These are phyloP conservation scores for Rhincodon typus DNA, from an alignment of 2,797 vertebrate genomes.

Conservation along the genomic window DNA sequence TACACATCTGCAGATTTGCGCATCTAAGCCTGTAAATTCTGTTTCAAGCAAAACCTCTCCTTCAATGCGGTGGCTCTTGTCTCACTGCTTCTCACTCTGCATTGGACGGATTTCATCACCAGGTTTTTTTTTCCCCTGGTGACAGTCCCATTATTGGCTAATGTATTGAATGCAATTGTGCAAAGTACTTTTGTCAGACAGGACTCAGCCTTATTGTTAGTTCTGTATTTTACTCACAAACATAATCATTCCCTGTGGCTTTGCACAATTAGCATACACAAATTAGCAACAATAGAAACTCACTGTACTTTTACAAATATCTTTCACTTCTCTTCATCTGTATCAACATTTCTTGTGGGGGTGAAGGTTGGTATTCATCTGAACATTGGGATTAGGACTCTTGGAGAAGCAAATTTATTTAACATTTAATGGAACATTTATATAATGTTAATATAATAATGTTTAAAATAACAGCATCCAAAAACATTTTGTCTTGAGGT, in stretches of 20 bases:
- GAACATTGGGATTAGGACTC: background rate
- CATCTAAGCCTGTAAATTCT: too few species aligned
- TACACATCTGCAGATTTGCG: too few species aligned
- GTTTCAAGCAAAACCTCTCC: too few species aligned
- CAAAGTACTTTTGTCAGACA: background rate
- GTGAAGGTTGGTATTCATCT: background rate
- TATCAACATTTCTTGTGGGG: background rate
- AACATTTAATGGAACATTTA: background rate
- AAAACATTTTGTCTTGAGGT: background rate
- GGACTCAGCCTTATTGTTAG: background rate
- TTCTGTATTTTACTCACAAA: background rate
- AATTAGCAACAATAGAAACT: background rate
- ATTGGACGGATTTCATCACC: background rate
- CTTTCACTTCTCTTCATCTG: background rate
- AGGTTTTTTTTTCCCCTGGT: background rate
- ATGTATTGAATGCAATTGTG: background rate
- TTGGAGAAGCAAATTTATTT: background rate
- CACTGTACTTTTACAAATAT: background rate
- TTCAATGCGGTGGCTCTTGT: too few species aligned
- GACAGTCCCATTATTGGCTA: background rate
- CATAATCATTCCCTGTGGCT: background rate
- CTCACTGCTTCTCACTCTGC: too few species aligned
- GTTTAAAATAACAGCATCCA: background rate
- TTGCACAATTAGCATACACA: background rate
- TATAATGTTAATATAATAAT: background rate